Base-by-base conservation (phyloP, 2,888 invertebrate genomes). In the Aphidoletes aphidimyza region DNA sequence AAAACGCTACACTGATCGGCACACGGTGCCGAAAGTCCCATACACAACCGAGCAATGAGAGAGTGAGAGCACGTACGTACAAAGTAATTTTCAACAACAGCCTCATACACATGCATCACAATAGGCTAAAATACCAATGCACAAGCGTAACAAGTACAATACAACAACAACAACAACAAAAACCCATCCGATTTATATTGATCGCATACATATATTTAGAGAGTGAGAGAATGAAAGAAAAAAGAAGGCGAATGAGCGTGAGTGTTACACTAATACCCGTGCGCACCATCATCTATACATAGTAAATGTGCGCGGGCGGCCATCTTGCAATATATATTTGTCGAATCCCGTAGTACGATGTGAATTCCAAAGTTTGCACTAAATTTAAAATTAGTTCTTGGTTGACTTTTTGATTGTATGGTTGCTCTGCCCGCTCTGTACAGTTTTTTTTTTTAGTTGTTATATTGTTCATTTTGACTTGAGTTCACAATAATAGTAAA, bases 341-440 rank as follows among this genome's bases (percentile, higher is more conserved):
- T n/a, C n/a, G n/a, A 39, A 83, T 83, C n/a, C n/a, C 83, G 42
- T 83, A 42, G 22, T 83, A 45, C 83, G 83, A 83, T 45, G 81
- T 81, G 42, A 83, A 83, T 83, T 83, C 42, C 83, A 83, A 83
- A 83, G 45, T 84, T 45, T 84, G 42, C 84, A 84, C 69, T 84
- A 45, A 84, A 59, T 84, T 84, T 84, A 78, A 84, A 83, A 42
- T 84, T 83, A 85, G 84, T 85, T 84, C 59, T 84, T 85, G 83
- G 85, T 84, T 85, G 85, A 84, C 85, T 85, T 85, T 86, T 86
- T 84, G 85, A 85, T 86, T 85, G 86, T 84, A 84, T 84, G 86
- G 86, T 86, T 86, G 85, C 42, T 84, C 69, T 83, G 39, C 45
- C n/a, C 22, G 83, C 42, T 45, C 42, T 30, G 39, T 83, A 42